Conservation (phyloP, 2,888 invertebrate genomes). For the Petrolisthes manimaculis region DNA sequence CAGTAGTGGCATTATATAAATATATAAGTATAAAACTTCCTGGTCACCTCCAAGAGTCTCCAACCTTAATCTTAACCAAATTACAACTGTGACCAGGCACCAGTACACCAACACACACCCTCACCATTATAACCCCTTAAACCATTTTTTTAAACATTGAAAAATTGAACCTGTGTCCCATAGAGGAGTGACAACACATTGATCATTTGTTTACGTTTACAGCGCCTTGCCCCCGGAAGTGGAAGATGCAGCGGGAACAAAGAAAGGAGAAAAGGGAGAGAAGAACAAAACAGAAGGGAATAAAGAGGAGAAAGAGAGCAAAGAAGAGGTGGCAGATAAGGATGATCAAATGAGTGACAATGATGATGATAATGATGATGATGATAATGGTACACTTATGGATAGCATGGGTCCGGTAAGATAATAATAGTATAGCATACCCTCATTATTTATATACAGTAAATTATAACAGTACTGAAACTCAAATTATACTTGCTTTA, state of each 20-base stretch:
- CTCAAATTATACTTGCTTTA: no score
- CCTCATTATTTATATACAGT: constrained; percentile 8
- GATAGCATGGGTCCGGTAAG: constrained; percentile 62
- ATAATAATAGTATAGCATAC: neutral
- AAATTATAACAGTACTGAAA: neutral
- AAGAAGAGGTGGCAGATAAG: constrained; percentile 30
- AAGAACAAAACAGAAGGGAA: constrained; percentile 19
- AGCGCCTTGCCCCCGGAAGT: constrained; percentile 11
- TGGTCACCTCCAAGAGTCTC: no score
- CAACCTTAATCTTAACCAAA: no score
- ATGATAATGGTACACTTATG: constrained; percentile 34
- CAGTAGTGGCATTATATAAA: neutral
- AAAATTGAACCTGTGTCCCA: no score
- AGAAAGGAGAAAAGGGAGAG: constrained; percentile 2
- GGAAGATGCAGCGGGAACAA: constrained; percentile 3
- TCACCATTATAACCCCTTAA: no score
- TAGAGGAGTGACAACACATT: no score
- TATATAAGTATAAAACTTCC: no score
- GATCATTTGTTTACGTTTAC: neutral
- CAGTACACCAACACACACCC: no score
- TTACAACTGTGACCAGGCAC: no score
- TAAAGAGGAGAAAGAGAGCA: constrained; percentile 51
- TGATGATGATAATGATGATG: neutral
- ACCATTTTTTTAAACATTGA: no score
- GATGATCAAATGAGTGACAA: constrained; percentile 4